Evolutionary conservation across 2,888 invertebrate genomes (phyloP), one percentile per base, ranked within the genome.

Genomic region (Ochropacha duplaris): DNA sequence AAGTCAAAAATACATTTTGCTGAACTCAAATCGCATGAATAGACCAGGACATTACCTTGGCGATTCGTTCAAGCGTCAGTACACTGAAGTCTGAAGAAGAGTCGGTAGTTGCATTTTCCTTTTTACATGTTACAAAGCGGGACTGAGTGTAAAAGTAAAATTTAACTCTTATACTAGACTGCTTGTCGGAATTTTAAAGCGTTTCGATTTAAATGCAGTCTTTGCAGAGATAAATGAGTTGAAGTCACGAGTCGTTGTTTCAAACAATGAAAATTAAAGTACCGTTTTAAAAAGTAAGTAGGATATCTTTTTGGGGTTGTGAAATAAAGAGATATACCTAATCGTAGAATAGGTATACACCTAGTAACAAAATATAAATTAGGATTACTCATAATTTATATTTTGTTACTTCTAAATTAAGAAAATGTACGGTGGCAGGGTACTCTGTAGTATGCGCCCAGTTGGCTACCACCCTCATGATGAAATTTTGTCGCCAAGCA

Each of bases 1-100:
- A 44, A 44, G 44, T 44, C 44, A 44, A 16, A 44, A 44, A 44
- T 44, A n/a, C 44, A 44, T 44, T 44, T 44, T 19, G 44, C 19
- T 44, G 19, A 19, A 44, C 44, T 19, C 44, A 44, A 44, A 44
- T 19, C 44, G 44, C n/a, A 19, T 19, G 44, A 44, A 44, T 19
- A 19, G 19, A 19, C 60, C 61, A 63, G 66, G 64, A 65, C 72
- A 62, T 69, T 75, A 57, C 60, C 58, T 69, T 66, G 61, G 71
- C 44, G 19, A 44, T 19, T 44, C 44, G 19, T 44, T 44, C 70
- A 65, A 69, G 57, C 65, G 61, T 64, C 63, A 52, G 59, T 49
- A 52, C 28, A 28, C 26, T 26, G 24, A 34, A n/a, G 11, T 19
- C 31, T 52, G 28, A 31, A 31, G 22, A 34, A 52, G 52, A 31